A percentile compares a stretch with the other conserved stretches of the same genome.
phyloP scores from a whole-genome alignment of 2,113 vertebrate genomes.

The Candoia aspera region DNA sequence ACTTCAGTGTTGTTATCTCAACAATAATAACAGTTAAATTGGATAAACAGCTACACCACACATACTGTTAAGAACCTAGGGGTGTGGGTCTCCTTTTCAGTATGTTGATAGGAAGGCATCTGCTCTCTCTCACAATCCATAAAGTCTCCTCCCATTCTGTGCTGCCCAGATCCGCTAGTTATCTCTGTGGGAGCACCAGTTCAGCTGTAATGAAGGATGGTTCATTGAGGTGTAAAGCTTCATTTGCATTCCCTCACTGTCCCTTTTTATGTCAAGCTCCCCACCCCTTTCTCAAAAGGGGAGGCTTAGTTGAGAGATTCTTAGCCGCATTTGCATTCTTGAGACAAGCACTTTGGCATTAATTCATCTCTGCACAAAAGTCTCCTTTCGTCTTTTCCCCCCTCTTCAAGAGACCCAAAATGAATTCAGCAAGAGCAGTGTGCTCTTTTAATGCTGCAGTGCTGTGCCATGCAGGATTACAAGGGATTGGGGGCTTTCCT shows the following conservation, averaged over 20 bases:
- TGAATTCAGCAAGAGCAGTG: constrained; percentile 56
- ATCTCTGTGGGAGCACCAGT: background rate
- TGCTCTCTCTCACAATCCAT: background rate
- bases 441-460: background rate
- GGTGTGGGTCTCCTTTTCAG: background rate
- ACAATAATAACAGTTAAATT: background rate
- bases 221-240: constrained; percentile 35
- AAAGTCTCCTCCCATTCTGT: background rate
- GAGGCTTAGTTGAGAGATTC: constrained; percentile 59
- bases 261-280: constrained; percentile 48
- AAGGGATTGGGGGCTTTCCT: constrained; percentile 25
- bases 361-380: constrained; percentile 61
- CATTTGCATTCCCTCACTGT: constrained; percentile 53
- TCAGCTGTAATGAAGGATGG: background rate
- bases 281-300: constrained; percentile 51
- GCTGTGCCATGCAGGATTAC: constrained; percentile 14
- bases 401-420: constrained; percentile 36
- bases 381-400: constrained; percentile 29
- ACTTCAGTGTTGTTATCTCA: background rate
- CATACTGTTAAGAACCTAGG: background rate
- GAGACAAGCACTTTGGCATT: constrained; percentile 66
- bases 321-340: constrained; percentile 68
- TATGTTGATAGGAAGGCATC: background rate
- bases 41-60: background rate
- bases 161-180: background rate